Percentiles rank a stretch among this genome's conserved stretches.
Evolutionary conservation across 2,888 invertebrate genomes (phyloP).

Genomic region (Heterodera filipjevi): DNA sequence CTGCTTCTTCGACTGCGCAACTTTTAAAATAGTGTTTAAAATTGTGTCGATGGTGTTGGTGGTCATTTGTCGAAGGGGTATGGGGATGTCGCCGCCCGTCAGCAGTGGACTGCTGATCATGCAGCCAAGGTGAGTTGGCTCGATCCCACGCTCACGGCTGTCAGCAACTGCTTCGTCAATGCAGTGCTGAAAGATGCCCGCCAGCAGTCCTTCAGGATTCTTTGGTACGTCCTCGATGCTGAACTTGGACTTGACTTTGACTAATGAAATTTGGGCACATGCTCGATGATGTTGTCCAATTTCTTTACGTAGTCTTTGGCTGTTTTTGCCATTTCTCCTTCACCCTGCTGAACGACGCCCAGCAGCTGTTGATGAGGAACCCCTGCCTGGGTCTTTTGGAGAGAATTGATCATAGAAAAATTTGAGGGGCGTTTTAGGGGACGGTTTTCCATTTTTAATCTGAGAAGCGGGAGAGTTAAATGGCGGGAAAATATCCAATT

Average conservation of each 20-base stretch:
- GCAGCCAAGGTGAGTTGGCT: conserved; percentile 10
- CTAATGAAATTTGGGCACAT: background rate
- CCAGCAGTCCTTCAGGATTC: background rate
- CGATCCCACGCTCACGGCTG: background rate
- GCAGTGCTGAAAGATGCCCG: conserved; percentile 10
- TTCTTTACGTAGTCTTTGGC: conserved; percentile 5
- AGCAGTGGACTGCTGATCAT: background rate
- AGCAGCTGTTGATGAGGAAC: conserved; percentile 9
- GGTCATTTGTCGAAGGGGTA: background rate
- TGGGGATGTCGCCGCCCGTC: background rate
- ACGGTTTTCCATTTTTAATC: no score
- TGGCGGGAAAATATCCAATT: no score
- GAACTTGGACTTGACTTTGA: background rate
- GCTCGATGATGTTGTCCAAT: background rate
- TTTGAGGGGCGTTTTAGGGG: background rate
- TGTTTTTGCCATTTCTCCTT: background rate
- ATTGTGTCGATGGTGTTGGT: background rate
- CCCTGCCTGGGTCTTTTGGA: background rate
- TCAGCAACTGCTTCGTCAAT: background rate
- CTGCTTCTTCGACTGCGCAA: background rate
- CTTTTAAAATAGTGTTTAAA: background rate
- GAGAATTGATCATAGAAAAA: conserved; percentile 5
- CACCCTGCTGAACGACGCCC: background rate
- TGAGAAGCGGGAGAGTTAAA: no score
- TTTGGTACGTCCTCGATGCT: background rate